These are phyloP conservation scores for Zosterops japonicus DNA, from an alignment of 2,113 vertebrate genomes.

Conservation along the genomic window DNA sequence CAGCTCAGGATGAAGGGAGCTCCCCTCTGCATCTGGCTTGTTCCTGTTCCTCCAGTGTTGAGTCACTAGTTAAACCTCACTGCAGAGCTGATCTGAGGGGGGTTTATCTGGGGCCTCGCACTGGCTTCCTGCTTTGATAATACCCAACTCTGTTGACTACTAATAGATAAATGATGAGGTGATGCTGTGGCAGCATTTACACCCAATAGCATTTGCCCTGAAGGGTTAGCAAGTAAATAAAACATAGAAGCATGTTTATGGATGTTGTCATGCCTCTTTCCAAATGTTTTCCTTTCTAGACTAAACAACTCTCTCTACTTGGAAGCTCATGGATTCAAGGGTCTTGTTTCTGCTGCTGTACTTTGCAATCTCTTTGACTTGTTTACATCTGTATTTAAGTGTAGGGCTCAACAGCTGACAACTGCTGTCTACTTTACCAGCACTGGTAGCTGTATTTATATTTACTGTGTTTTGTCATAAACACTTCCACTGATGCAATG, in stretches of 20 bases:
- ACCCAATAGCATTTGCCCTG: neutral
- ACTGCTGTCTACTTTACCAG: neutral
- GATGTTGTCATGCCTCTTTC: neutral
- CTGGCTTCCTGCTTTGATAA: neutral
- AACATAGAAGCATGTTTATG: neutral
- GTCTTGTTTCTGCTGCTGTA: neutral
- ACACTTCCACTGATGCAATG: neutral
- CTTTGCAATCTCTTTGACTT: neutral
- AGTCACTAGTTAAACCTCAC: neutral
- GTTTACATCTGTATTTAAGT: constrained; percentile 12
- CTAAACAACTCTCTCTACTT: constrained; percentile 22
- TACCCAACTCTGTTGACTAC: neutral
- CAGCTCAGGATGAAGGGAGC: neutral
- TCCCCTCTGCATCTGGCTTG: neutral
- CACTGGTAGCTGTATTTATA: neutral
- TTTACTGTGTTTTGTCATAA: neutral
- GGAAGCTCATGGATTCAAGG: neutral
- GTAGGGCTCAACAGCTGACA: neutral
- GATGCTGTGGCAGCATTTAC: neutral
- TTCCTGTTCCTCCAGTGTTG: neutral
- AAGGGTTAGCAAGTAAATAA: neutral
- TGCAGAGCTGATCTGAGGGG: neutral
- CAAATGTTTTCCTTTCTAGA: constrained; percentile 12
- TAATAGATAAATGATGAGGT: neutral
- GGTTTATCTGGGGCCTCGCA: neutral